Conservation (phyloP, 2,888 invertebrate genomes). For the Sussaba pulchella region DNA sequence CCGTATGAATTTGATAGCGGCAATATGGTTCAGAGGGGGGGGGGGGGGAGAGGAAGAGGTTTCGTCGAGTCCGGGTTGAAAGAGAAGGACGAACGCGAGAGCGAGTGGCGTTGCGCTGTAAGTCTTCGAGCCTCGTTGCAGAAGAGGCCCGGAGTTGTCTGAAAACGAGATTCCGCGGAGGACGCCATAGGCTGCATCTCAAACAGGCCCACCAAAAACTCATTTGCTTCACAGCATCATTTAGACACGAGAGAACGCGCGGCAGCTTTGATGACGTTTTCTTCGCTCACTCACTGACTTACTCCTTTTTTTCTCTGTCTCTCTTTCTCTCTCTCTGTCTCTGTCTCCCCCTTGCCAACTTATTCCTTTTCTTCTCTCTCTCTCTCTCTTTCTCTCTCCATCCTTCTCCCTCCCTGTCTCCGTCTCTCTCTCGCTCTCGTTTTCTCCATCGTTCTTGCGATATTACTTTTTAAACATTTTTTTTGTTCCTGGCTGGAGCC, state of each 20-base stretch:
- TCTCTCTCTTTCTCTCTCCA: not conserved
- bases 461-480: not conserved
- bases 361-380: not conserved
- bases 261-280: conserved; percentile 58
- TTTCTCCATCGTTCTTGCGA: conserved; percentile 15
- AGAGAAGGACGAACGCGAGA: conserved; percentile 16
- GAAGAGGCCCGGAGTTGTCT: conserved; percentile 64
- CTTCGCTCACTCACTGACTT: conserved; percentile 26
- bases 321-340: not conserved
- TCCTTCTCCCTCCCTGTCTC: conserved; percentile 10
- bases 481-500: conserved; percentile 1
- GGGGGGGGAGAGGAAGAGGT: too few relatives aligned
- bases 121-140: conserved; percentile 54
- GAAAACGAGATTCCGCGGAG: conserved; percentile 71
- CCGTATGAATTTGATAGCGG: conserved; percentile 50
- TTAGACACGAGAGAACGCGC: conserved; percentile 65
- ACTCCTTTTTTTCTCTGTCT: conserved; percentile 3
- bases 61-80: conserved; percentile 47
- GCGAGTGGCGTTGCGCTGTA: not conserved
- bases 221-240: conserved; percentile 71
- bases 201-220: conserved; percentile 71
- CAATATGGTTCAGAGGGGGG: conserved; percentile 18
- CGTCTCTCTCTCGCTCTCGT: too few relatives aligned
- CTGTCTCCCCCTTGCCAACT: conserved; percentile 6
- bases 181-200: conserved; percentile 70